A percentile compares a stretch with the other conserved stretches of the same genome.
phyloP scores from a whole-genome alignment of 2,888 invertebrate genomes.

The Sphaerolaimus hirsutus region DNA sequence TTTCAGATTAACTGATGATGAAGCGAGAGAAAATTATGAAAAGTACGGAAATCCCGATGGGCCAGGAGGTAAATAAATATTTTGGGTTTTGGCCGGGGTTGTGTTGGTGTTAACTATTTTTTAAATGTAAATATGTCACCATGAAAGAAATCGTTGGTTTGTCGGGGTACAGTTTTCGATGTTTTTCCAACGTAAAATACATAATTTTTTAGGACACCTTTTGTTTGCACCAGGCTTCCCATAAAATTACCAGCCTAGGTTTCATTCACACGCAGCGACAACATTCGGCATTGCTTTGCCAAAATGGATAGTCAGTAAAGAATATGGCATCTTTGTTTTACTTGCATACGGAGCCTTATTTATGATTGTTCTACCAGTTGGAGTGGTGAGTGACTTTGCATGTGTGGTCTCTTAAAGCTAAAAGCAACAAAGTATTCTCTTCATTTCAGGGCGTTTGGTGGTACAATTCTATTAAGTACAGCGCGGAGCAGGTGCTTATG shows the following conservation, averaged over 20 bases:
- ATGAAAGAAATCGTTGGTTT: too few species aligned
- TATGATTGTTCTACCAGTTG: slow-evolving; percentile 64
- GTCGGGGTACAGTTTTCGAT: too few species aligned
- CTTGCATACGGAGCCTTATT: slow-evolving; percentile 82
- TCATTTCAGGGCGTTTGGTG: slow-evolving; percentile 64
- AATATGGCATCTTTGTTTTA: slow-evolving; percentile 85
- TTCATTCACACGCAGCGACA: too few species aligned
- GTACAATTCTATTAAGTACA: slow-evolving; percentile 88
- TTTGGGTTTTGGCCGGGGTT: neutral
- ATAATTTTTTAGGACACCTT: too few species aligned
- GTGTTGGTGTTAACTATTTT: neutral
- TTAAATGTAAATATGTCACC: slow-evolving; percentile 9
- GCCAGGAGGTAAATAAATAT: slow-evolving; percentile 45
- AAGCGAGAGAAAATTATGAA: slow-evolving; percentile 88
- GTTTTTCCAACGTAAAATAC: too few species aligned
- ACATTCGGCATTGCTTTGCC: slow-evolving; percentile 96
- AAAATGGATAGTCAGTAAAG: slow-evolving; percentile 97
- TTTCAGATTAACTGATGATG: slow-evolving; percentile 60
- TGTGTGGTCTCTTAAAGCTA: neutral
- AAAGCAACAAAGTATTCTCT: neutral
- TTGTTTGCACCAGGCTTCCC: too few species aligned
- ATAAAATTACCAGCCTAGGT: too few species aligned
- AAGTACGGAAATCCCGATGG: slow-evolving; percentile 99
- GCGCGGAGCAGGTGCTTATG: slow-evolving; percentile 69
- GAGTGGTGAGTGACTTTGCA: slow-evolving; percentile 32